Conservation (phyloP, 2,888 invertebrate genomes). For the Apodemia duryi region DNA sequence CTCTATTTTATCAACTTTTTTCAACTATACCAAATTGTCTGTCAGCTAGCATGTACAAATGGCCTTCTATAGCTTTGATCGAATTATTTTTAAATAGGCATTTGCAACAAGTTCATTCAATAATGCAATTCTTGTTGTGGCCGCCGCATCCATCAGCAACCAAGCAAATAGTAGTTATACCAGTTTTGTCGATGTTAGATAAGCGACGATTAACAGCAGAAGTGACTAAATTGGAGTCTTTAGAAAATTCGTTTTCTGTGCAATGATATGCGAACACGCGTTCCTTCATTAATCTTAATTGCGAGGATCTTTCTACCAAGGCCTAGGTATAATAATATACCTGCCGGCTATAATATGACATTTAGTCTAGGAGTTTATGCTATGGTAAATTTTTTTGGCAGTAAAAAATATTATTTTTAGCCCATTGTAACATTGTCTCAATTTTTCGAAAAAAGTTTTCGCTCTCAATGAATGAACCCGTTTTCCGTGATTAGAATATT, state of each 20-base stretch:
- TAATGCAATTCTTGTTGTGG: conserved; percentile 26
- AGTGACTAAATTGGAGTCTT: conserved; percentile 32
- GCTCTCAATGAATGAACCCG: conserved; percentile 26
- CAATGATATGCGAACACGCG: conserved; percentile 36
- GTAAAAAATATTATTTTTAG: conserved; percentile 20
- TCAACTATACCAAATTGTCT: not conserved
- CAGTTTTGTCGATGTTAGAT: conserved; percentile 29
- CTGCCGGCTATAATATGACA: conserved; percentile 17
- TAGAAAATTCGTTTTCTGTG: conserved; percentile 31
- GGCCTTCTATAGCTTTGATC: not conserved
- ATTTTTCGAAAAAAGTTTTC: conserved; percentile 22
- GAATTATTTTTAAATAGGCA: conserved; percentile 11
- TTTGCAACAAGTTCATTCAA: conserved; percentile 25
- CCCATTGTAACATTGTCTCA: conserved; percentile 15
- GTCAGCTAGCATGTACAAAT: not conserved
- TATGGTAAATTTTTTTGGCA: conserved; percentile 23
- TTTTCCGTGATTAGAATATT: conserved; percentile 26
- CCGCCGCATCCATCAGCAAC: conserved; percentile 10
- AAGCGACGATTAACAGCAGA: conserved; percentile 27
- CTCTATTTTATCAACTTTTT: too few species aligned
- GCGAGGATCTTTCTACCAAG: conserved; percentile 17
- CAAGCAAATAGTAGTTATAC: conserved; percentile 22
- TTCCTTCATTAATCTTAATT: conserved; percentile 29
- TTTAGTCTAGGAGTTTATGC: conserved; percentile 26
- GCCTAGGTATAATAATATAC: conserved; percentile 21